Percentiles rank a stretch among this genome's conserved stretches.
Conservation (phyloP, 2,113 vertebrate genomes). For the Chamaea fasciata region DNA sequence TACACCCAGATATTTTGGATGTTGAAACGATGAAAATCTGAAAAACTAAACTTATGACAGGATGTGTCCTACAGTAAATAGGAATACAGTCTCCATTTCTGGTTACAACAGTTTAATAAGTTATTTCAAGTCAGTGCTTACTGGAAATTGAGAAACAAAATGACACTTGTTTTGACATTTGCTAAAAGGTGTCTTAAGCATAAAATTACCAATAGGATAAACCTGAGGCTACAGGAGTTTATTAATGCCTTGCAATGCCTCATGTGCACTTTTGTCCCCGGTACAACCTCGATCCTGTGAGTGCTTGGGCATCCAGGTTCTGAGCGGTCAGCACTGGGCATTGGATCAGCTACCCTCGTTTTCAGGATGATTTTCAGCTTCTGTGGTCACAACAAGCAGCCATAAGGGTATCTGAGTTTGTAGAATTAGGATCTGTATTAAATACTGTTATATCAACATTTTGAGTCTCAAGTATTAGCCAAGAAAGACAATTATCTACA, state of each 20-base stretch:
- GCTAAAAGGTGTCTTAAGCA: not conserved
- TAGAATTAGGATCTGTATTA: not conserved
- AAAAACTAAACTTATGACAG: not conserved
- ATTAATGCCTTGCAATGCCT: not conserved
- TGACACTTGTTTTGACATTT: not conserved
- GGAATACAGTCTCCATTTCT: not conserved
- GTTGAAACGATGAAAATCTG: not conserved
- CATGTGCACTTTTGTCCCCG: too few species aligned
- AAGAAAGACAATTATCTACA: not conserved
- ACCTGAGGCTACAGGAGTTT: not conserved
- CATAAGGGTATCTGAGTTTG: not conserved
- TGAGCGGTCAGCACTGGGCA: not conserved
- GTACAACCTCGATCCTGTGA: not conserved
- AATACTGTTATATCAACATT: not conserved
- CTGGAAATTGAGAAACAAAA: not conserved
- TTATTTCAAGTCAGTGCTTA: not conserved
- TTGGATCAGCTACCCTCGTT: accelerated
- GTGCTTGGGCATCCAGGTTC: not conserved
- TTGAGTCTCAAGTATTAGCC: not conserved
- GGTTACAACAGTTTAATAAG: not conserved
- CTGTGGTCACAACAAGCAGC: not conserved
- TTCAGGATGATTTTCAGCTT: not conserved
- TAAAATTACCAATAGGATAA: not conserved
- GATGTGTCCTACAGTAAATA: not conserved
- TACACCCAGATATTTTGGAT: not conserved